Conservation (phyloP, 2,888 invertebrate species). For the Sphaerophoria taeniata region DNA sequence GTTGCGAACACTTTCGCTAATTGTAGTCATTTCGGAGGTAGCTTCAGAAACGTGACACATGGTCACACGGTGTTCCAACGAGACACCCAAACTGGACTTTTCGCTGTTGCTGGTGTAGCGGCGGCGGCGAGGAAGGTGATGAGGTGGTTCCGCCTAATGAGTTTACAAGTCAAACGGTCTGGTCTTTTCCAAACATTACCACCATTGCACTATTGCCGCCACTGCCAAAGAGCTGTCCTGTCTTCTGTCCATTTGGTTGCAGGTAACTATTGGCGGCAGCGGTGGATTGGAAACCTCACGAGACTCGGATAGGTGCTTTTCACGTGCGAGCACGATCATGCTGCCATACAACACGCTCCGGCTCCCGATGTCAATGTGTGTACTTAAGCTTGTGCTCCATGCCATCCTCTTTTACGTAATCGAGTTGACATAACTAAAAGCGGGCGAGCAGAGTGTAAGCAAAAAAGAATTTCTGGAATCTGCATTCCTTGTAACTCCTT, state of each 20-base stretch:
- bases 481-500: slow-evolving; percentile 68
- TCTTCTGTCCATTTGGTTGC: slow-evolving; percentile 41
- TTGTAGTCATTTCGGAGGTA: slow-evolving; percentile 68
- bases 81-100: slow-evolving; percentile 5
- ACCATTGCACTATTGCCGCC: slow-evolving; percentile 1
- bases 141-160: slow-evolving; percentile 70
- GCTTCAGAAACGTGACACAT: slow-evolving; percentile 74
- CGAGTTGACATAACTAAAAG: not conserved
- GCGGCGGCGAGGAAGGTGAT: slow-evolving; percentile 21
- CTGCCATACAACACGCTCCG: slow-evolving; percentile 68
- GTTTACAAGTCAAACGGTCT: slow-evolving; percentile 71
- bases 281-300: slow-evolving; percentile 9
- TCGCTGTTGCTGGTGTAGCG: slow-evolving; percentile 13
- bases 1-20: slow-evolving; percentile 74
- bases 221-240: slow-evolving; percentile 59
- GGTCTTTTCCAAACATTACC: slow-evolving; percentile 27
- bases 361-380: slow-evolving; percentile 33
- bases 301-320: slow-evolving; percentile 43
- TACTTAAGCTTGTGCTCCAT: slow-evolving; percentile 71
- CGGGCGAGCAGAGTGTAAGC: slow-evolving; percentile 14
- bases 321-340: slow-evolving; percentile 73
- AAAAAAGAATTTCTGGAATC: slow-evolving; percentile 64
- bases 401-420: slow-evolving; percentile 14
- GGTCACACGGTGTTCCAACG: slow-evolving; percentile 59
- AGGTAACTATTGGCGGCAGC: not conserved